These are phyloP conservation scores for Gastrophryne carolinensis DNA, from an alignment of 2,797 vertebrate genomes.

Conservation along the genomic window DNA sequence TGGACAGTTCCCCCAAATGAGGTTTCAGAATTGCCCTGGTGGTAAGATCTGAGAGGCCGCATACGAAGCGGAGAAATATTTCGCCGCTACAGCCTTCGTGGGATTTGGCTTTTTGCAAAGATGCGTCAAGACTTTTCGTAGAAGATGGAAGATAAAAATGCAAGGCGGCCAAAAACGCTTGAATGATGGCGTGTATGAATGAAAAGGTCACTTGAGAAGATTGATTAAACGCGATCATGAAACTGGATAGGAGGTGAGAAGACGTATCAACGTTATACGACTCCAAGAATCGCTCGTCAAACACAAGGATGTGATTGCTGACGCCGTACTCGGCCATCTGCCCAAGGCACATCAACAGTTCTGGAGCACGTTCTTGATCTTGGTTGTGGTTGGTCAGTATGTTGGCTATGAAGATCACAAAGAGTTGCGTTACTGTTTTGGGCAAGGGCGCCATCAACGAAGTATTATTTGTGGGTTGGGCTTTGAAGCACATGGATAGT, in stretches of 20 bases:
- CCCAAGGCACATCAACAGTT: not conserved
- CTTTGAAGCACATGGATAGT: no score
- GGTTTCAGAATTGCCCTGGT: not conserved
- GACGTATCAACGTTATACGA: not conserved
- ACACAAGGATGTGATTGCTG: not conserved
- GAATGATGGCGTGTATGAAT: not conserved
- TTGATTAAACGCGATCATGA: not conserved
- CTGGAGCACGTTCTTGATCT: no score
- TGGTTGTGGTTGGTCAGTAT: no score
- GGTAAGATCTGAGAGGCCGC: not conserved
- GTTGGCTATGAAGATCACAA: no score
- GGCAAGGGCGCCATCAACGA: no score
- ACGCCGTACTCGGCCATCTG: not conserved
- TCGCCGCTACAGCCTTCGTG: not conserved
- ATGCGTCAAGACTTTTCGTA: no score
- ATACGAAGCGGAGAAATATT: constrained; percentile 32
- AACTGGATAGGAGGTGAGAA: not conserved
- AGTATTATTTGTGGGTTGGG: no score
- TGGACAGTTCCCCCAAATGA: not conserved
- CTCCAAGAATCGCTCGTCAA: not conserved
- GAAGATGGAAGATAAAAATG: no score
- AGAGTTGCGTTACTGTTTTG: no score
- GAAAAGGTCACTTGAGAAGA: not conserved
- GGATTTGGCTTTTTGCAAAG: not conserved
- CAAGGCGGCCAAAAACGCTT: not conserved